These are phyloP conservation scores for Clarias gariepinus DNA, from an alignment of 2,113 vertebrate genomes.

Conservation along the genomic window DNA sequence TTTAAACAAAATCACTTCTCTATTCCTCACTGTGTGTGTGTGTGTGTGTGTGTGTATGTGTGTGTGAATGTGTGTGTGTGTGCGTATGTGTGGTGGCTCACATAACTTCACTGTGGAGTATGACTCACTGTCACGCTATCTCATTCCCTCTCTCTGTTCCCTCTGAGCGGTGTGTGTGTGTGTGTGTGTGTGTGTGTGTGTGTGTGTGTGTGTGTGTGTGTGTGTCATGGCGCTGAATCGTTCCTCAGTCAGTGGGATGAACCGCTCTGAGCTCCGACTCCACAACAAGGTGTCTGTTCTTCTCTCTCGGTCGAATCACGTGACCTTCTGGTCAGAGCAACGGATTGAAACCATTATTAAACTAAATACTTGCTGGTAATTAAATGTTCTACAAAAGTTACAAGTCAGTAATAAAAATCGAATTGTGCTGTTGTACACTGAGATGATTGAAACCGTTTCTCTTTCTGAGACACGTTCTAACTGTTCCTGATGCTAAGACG, in stretches of 20 bases:
- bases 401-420: background rate
- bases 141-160: constrained; percentile 6
- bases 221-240: background rate
- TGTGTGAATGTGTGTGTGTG: background rate
- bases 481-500: too few species aligned
- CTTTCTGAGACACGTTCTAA: too few species aligned
- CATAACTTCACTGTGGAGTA: background rate
- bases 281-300: constrained; percentile 9
- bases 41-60: background rate
- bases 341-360: background rate
- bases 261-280: background rate
- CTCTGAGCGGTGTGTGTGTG: background rate
- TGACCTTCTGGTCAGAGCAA: background rate
- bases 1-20: constrained; percentile 13
- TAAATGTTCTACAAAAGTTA: background rate
- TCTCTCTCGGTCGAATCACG: background rate
- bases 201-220: too few species aligned
- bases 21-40: background rate
- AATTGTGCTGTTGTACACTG: background rate
- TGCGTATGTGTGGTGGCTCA: background rate
- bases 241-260: constrained; percentile 11
- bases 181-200: too few species aligned
- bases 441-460: too few species aligned
- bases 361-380: background rate
- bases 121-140: constrained; percentile 32